Evolutionary conservation across 2,113 vertebrate species (phyloP), one percentile per base, ranked within the genome.

Genomic region (Bothrops jararaca): DNA sequence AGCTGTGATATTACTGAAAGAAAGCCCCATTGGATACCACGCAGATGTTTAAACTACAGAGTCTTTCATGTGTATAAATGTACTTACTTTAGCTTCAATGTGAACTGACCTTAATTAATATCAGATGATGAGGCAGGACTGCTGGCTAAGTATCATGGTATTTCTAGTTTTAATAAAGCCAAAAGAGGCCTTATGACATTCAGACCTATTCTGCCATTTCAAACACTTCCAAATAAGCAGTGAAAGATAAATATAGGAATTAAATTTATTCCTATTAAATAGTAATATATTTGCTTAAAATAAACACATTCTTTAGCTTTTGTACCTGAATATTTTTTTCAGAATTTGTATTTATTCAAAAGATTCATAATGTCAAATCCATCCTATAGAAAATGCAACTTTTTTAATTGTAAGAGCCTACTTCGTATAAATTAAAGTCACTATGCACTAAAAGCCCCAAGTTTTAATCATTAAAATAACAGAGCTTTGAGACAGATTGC

Each of bases 401-500:
- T 91, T 85, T 57, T 5, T 45, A 20, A 52, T 87, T 13, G 18
- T n/a, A 92, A 5, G 15, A 29, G 1, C 20, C 22, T 93, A 60
- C 3, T 91, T 42, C 69, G 93, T 12, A 91, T 13, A 94, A 96
- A 94, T 89, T 85, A 93, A 89, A 95, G 89, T 92, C 64, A 93
- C 1, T 94, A 89, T 92, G 29, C 3, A 42, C 0, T 85, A 24
- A 94, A 12, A 24, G 53, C 95, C 69, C 88, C 93, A 50, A 42
- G 94, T 91, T 88, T 92, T 93, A 86, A 80, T 20, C 94, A 92
- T 94, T 91, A 54, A 92, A 45, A 58, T 91, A 91, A 34, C 92
- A 86, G 93, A 93, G 45, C 94, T 91, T 2, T 58, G 94, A 95
- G 92, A 74, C 93, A 93, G n/a, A 50, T 92, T 96, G 91, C 97